Percentiles rank a stretch among this genome's conserved stretches.
These are phyloP conservation scores for Ginglymostoma cirratum DNA, from an alignment of 2,113 vertebrate genomes.

Conservation along the genomic window DNA sequence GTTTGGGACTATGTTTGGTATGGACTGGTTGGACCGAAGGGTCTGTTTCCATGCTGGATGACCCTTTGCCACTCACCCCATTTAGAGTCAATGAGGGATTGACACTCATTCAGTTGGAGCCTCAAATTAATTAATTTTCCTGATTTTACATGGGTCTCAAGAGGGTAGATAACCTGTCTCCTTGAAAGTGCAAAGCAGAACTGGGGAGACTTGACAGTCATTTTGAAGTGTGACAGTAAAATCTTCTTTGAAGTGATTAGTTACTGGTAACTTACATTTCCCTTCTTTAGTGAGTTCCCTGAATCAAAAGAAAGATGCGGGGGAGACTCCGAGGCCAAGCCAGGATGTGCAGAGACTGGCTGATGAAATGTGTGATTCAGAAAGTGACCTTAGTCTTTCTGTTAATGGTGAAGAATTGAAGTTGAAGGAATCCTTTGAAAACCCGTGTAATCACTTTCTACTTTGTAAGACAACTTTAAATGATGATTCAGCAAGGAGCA, in stretches of 20 bases:
- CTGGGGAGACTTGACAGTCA: neutral
- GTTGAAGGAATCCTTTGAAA: neutral
- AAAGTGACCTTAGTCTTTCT: slow-evolving; percentile 1
- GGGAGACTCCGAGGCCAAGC: neutral
- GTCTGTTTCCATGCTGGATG: too few species aligned
- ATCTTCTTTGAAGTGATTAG: neutral
- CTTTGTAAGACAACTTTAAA: neutral
- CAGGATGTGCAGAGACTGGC: neutral
- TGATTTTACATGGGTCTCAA: too few species aligned
- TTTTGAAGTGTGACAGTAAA: neutral
- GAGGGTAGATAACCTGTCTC: neutral
- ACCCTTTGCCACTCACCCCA: too few species aligned
- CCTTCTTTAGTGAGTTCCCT: neutral
- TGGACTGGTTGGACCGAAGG: too few species aligned
- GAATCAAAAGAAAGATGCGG: neutral
- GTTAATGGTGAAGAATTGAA: slow-evolving; percentile 15
- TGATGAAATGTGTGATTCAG: slow-evolving; percentile 22
- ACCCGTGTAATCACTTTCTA: neutral
- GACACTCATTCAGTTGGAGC: neutral
- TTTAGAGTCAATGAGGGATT: neutral
- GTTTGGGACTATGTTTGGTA: too few species aligned
- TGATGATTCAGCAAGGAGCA: neutral
- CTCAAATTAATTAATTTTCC: neutral
- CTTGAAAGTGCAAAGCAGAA: neutral
- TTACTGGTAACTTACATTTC: neutral